Conservation (phyloP, 2,888 invertebrate species). For the Tipula confusa region DNA sequence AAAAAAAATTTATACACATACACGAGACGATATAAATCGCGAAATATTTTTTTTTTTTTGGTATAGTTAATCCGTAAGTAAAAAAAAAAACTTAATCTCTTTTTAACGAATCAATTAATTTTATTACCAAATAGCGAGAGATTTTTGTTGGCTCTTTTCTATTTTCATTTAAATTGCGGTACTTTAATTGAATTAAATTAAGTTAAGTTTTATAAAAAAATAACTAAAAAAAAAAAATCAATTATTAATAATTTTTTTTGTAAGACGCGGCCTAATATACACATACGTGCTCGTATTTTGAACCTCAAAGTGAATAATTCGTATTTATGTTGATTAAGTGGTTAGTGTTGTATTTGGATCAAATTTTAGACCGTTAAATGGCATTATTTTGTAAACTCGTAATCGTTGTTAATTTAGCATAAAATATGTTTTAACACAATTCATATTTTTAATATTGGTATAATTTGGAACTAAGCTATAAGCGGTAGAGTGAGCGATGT, state of each 20-base stretch:
- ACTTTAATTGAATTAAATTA: constrained; percentile 25
- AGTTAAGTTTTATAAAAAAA: neutral
- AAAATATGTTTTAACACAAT: neutral
- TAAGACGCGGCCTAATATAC: neutral
- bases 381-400: neutral
- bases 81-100: neutral
- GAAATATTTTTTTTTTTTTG: neutral
- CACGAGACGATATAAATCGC: neutral
- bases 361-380: neutral
- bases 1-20: neutral
- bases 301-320: neutral
- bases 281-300: too few species aligned
- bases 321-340: neutral
- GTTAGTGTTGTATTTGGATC: neutral
- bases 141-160: constrained; percentile 9
- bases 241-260: neutral
- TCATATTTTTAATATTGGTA: too few species aligned
- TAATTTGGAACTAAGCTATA: too few species aligned
- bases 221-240: neutral
- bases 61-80: neutral
- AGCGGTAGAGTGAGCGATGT: too few species aligned
- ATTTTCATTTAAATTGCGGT: constrained; percentile 3
- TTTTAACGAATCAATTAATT: constrained; percentile 25
- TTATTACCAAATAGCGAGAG: neutral
- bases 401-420: neutral